These are phyloP conservation scores for Mola mola DNA, from an alignment of 2,113 vertebrate genomes.

Conservation along the genomic window DNA sequence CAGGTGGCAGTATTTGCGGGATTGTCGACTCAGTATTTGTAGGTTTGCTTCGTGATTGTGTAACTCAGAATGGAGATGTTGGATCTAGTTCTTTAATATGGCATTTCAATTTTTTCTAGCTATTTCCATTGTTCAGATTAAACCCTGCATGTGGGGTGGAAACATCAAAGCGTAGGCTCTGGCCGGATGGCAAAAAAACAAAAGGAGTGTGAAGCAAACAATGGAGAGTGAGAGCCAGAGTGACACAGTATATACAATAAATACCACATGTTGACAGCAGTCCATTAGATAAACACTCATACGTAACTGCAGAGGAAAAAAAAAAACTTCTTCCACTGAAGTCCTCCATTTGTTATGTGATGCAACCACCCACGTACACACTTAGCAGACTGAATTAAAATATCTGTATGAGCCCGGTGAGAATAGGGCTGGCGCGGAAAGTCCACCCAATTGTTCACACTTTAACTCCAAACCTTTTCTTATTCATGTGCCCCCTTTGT, in stretches of 20 bases:
- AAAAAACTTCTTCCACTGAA: constrained; percentile 35
- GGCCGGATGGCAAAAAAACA: constrained; percentile 21
- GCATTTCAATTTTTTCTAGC: not conserved
- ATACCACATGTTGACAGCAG: constrained; percentile 42
- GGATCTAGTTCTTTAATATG: not conserved
- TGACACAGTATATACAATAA: constrained; percentile 45
- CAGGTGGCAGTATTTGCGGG: no score
- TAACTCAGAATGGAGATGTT: no score
- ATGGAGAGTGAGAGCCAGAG: constrained; percentile 16
- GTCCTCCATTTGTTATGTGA: constrained; percentile 40
- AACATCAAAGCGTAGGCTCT: not conserved
- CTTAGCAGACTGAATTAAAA: constrained; percentile 17
- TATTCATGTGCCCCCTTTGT: constrained; percentile 49
- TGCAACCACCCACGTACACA: constrained; percentile 11
- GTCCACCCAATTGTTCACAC: constrained; percentile 31
- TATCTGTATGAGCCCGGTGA: constrained; percentile 12
- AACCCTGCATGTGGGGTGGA: not conserved
- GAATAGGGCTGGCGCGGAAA: constrained; percentile 2
- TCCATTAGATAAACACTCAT: constrained; percentile 40
- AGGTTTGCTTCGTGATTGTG: no score
- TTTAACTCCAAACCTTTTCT: constrained; percentile 45
- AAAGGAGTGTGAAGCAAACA: constrained; percentile 17
- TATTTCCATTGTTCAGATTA: not conserved
- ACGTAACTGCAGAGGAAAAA: constrained; percentile 33
- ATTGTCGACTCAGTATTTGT: no score